Evolutionary conservation across 2,113 vertebrate genomes (phyloP).

Genomic region (Alethe diademata): DNA sequence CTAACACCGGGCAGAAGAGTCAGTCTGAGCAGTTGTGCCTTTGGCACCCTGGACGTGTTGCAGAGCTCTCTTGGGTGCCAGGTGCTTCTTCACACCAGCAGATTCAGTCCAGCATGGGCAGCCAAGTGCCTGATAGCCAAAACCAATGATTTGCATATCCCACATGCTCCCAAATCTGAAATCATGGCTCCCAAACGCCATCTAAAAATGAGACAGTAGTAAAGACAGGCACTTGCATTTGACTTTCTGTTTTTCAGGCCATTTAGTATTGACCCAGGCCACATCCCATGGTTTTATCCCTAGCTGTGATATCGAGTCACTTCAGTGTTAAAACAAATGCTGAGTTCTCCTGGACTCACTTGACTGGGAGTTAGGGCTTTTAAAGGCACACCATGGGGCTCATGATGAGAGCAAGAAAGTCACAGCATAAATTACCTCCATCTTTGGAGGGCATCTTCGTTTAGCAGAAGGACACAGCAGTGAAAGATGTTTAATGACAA

Average conservation of each 20-base stretch:
- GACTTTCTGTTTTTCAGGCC: neutral
- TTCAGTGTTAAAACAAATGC: neutral
- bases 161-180: neutral
- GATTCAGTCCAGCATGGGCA: neutral
- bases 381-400: neutral
- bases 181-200: neutral
- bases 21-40: rapidly evolving
- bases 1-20: neutral
- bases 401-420: neutral
- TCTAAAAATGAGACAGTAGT: neutral
- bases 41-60: rapidly evolving
- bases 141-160: neutral
- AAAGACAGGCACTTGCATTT: neutral
- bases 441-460: conserved; percentile 34
- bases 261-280: neutral
- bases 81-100: neutral
- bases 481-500: conserved; percentile 36
- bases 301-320: neutral
- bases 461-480: conserved; percentile 33
- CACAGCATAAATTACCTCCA: neutral
- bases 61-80: neutral
- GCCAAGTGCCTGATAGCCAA: neutral
- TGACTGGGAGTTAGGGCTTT: neutral
- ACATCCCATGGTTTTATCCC: neutral
- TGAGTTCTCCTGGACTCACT: neutral